Percentiles rank a stretch among this genome's conserved stretches.
phyloP scores from a whole-genome alignment of 2,888 invertebrate genomes.

The Noctua fimbriata region DNA sequence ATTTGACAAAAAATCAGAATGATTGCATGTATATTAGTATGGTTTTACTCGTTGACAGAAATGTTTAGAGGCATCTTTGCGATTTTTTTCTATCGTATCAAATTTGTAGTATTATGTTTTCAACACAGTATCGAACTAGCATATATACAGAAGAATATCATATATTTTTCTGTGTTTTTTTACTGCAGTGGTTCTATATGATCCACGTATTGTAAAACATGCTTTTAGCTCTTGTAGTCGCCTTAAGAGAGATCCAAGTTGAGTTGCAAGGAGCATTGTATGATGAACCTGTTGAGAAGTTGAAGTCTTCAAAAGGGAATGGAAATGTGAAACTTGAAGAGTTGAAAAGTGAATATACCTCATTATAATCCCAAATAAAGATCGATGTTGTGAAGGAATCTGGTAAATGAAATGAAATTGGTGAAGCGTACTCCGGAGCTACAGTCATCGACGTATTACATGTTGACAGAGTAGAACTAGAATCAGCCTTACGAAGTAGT shows the following conservation, averaged over 20 bases:
- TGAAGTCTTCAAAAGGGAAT: not conserved
- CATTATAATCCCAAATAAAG: not conserved
- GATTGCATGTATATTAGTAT: no score
- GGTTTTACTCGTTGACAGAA: no score
- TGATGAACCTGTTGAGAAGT: not conserved
- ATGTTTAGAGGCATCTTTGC: no score
- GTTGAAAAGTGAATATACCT: not conserved
- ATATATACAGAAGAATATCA: no score
- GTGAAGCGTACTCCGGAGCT: not conserved
- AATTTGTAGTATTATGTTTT: no score
- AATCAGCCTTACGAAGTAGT: not conserved
- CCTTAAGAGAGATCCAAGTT: constrained; percentile 11
- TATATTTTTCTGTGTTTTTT: no score
- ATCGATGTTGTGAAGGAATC: not conserved
- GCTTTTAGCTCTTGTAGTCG: no score
- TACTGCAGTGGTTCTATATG: no score
- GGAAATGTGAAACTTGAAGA: not conserved
- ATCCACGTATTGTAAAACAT: no score
- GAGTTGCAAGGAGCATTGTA: constrained; percentile 22
- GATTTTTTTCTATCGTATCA: no score
- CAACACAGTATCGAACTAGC: no score
- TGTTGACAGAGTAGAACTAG: not conserved
- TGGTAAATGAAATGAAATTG: not conserved
- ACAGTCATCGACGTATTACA: not conserved
- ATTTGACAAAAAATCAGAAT: no score